Evolutionary conservation across 2,888 invertebrate species (phyloP), one percentile per base, ranked within the genome.

Genomic region (Syrista parreyssii): DNA sequence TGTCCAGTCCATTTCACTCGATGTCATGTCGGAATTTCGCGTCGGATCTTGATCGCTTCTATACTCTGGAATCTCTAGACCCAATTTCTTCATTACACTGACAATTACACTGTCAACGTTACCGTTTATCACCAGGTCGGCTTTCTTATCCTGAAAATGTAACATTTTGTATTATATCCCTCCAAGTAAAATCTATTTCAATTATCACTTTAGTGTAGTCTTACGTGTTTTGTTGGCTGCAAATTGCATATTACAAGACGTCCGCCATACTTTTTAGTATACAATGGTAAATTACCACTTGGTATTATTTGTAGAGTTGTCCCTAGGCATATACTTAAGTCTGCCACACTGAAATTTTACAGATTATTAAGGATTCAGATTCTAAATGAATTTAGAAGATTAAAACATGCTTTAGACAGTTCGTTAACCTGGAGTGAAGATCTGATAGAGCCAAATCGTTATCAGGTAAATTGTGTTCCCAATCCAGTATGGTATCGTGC

Each of bases 281-380:
- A 95, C 68, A 98, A 91, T 4, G 99, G 99, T 84, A 99, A 92
- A 91, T 97, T 97, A 23, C 98, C 99, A 92, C 98, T 98, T 69
- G 99, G 99, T 83, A 98, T 94, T 85, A 99, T 99, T 94, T 99
- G 99, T 76, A 99, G 92, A 9, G 99, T 98, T n/a, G 99, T 98
- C 55, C 99, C 99, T 82, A 99, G 93, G 86, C 98, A 97, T 87
- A 99, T 95, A 91, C 97, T 97, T 76, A 99, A 91, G 92, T 99
- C 98, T 79, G 98, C 97, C 88, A 97, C 93, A 88, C 98, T 98
- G 91, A 80, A 94, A 94, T 71, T 23, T 2, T 23, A 55, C 23
- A 55, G 55, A 15, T 55, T 55, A 55, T 55, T 23, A 55, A 55
- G 55, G 36, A 30, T 36, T n/a, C 30, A n/a, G 30, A 36, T 32